phyloP scores from a whole-genome alignment of 2,888 invertebrate species.

The Ichneumoninae sp. region DNA sequence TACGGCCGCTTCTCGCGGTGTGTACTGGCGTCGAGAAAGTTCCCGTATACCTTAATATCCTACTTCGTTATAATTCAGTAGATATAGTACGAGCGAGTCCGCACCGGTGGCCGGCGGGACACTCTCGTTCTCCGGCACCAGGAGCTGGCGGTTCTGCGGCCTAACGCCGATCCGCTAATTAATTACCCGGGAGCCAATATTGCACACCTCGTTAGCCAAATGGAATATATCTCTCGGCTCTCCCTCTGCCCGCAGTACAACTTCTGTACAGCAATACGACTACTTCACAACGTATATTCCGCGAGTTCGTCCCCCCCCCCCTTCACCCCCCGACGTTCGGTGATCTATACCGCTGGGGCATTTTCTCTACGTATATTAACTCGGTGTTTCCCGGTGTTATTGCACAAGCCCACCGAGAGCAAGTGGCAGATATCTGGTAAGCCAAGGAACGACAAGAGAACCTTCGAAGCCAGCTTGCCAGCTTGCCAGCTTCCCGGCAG shows the following conservation, averaged over 20 bases:
- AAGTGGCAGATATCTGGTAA: conserved; percentile 31
- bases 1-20: not conserved
- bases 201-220: conserved; percentile 76
- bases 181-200: conserved; percentile 74
- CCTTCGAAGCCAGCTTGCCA: conserved; percentile 42
- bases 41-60: conserved; percentile 14
- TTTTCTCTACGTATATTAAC: conserved; percentile 46
- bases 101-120: conserved; percentile 29
- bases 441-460: conserved; percentile 34
- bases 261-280: conserved; percentile 39
- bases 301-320: conserved; percentile 29
- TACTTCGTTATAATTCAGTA: conserved; percentile 19
- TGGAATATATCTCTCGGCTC: conserved; percentile 54
- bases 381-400: conserved; percentile 41
- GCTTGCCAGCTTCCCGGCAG: conserved; percentile 20
- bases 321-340: conserved; percentile 16
- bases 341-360: conserved; percentile 41
- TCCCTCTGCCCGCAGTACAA: conserved; percentile 20
- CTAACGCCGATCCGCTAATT: conserved; percentile 71
- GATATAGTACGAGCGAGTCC: conserved; percentile 8
- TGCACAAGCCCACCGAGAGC: conserved; percentile 54
- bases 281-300: conserved; percentile 51
- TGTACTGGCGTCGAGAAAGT: conserved; percentile 24
- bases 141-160: conserved; percentile 23
- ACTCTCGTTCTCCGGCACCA: conserved; percentile 40